A percentile compares a stretch with the other conserved stretches of the same genome.
phyloP scores from a whole-genome alignment of 2,113 vertebrate genomes.

The Scomber japonicus region DNA sequence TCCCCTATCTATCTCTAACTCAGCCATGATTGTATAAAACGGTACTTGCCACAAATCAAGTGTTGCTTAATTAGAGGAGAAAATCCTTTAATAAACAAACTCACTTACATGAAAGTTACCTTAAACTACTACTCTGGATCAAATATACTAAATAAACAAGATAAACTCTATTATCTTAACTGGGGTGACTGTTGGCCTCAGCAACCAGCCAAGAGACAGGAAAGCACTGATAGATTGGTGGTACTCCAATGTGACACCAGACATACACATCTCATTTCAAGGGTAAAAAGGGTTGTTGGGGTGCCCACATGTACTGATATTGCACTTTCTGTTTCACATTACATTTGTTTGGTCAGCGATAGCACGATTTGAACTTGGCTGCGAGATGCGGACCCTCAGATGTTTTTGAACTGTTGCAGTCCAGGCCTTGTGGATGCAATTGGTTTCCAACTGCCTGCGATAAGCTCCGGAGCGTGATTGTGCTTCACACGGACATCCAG shows the following conservation, averaged over 20 bases:
- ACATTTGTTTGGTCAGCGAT: slow-evolving; percentile 41
- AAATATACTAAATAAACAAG: background rate
- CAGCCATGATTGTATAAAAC: slow-evolving; percentile 45
- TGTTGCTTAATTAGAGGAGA: slow-evolving; percentile 30
- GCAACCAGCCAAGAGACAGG: slow-evolving; percentile 5
- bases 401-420: slow-evolving; percentile 40
- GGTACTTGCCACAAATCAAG: slow-evolving; percentile 44
- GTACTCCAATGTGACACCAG: slow-evolving; percentile 18
- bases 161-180: background rate
- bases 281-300: slow-evolving; percentile 36
- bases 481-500: slow-evolving; percentile 37
- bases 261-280: slow-evolving; percentile 47
- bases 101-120: slow-evolving; percentile 12
- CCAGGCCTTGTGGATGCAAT: slow-evolving; percentile 41
- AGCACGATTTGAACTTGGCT: slow-evolving; percentile 41
- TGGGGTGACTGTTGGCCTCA: slow-evolving; percentile 12
- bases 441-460: slow-evolving; percentile 40
- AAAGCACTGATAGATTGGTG: slow-evolving; percentile 10
- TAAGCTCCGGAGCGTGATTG: slow-evolving; percentile 52
- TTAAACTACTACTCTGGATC: background rate
- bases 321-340: slow-evolving; percentile 51
- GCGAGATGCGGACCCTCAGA: slow-evolving; percentile 47
- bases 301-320: slow-evolving; percentile 28
- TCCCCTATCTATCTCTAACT: slow-evolving; percentile 44
- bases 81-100: background rate